Evolutionary conservation across 2,797 vertebrate genomes (phyloP), one percentile per base, ranked within the genome.

Genomic region (Cryptoblepharus egeriae): DNA sequence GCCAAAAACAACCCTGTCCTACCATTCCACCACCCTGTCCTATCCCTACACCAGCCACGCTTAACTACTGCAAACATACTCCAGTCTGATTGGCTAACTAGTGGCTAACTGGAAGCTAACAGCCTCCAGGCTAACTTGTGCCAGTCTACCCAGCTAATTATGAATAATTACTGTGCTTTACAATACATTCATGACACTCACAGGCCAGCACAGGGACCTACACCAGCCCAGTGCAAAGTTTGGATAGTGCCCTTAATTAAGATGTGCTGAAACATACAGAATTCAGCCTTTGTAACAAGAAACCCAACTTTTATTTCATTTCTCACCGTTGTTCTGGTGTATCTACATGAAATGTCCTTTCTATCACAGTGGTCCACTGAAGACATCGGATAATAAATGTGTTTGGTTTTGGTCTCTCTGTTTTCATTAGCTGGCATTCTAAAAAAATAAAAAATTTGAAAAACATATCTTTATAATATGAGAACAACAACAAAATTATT

Each of bases 401-500:
- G 95, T 99, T 99, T 86, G 98, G 97, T 95, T 98, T 98, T 90
- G 98, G 98, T 96, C 98, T 96, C 94, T 99, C 98, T 87, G 98
- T 98, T 96, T 99, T 99, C 98, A 99, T 99, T 93, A 99, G 94
- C 79, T 99, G 98, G 94, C 98, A 99, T 98, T 99, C 98, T 99
- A 92, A 73, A 91, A 93, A 95, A 89, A 93, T 20, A 87, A 24
- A 87, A 0, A 5, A 45, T 76, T 64, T 60, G 76, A 10, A 90
- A 69, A 90, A 69, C 5, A 83, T 75, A 60, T 9, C 52, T 85
- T 73, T 37, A 71, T 80, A 88, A 84, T 0, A 0, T 1, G 2
- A 24, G 22, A 85, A 82, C 4, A 87, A 2, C n/a, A 90, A 70
- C 85, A 6, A 68, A 85, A 82, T 81, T 70, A 15, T 55, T 22